Conservation (phyloP, 2,113 vertebrate genomes). For the Gymnocephalus cernua region DNA sequence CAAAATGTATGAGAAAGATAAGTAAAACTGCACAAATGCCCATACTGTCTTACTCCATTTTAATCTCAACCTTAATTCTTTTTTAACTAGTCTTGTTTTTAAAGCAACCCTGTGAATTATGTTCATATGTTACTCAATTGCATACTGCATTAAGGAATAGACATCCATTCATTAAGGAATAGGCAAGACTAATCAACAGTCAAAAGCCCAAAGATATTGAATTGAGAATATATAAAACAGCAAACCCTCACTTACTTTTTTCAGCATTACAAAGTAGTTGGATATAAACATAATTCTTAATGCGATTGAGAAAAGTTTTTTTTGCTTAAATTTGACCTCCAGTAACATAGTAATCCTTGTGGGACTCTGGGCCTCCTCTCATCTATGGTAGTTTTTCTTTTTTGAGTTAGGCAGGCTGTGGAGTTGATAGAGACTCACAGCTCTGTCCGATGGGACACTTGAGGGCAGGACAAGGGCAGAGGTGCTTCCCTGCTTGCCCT, state of each 20-base stretch:
- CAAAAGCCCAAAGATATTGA: not conserved
- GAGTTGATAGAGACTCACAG: conserved; percentile 56
- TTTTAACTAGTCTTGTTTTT: not conserved
- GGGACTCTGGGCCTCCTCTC: not conserved
- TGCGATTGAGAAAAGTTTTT: not conserved
- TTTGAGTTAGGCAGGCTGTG: conserved; percentile 9
- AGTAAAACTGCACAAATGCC: not conserved
- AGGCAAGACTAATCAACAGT: not conserved
- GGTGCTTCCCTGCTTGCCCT: conserved; percentile 59
- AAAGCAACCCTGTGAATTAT: not conserved
- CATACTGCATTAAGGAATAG: too few relatives aligned
- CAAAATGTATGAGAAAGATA: not conserved
- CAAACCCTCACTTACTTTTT: not conserved
- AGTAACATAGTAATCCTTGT: not conserved
- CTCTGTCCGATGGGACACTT: conserved; percentile 55
- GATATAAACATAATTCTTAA: not conserved
- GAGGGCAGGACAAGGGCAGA: conserved; percentile 61
- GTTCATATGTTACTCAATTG: too few relatives aligned
- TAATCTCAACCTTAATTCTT: not conserved
- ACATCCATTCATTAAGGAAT: too few relatives aligned
- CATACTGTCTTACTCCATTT: not conserved
- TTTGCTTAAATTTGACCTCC: conserved; percentile 10
- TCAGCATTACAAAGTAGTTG: not conserved
- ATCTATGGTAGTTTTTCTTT: conserved; percentile 12
- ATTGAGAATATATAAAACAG: not conserved